Percentiles rank a stretch among this genome's conserved stretches.
Conservation (phyloP, 1,140 invertebrate species). For the Leptinotarsa defecta region DNA sequence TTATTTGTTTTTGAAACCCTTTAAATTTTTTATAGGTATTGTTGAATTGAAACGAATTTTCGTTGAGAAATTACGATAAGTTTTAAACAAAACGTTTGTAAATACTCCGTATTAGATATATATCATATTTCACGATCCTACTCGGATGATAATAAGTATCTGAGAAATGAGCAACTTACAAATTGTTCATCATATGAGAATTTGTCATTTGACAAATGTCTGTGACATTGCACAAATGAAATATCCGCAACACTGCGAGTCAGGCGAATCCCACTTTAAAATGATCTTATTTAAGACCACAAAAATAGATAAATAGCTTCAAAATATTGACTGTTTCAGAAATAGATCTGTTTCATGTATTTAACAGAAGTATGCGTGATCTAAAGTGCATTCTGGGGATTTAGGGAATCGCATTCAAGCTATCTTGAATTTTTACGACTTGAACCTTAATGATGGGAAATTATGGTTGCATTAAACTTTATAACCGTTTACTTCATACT, state of each 20-base stretch:
- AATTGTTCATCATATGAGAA: not conserved
- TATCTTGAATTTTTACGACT: not conserved
- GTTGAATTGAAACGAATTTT: too few relatives aligned
- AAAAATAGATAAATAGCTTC: slow-evolving; percentile 3
- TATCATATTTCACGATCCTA: too few relatives aligned
- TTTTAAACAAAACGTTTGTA: too few relatives aligned
- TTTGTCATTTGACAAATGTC: slow-evolving; percentile 2
- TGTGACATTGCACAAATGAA: not conserved
- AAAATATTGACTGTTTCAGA: slow-evolving; percentile 4
- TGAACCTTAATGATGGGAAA: not conserved
- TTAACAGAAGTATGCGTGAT: slow-evolving; percentile 13
- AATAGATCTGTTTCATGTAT: slow-evolving; percentile 23
- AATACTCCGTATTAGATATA: too few relatives aligned
- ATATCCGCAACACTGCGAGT: not conserved
- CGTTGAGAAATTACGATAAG: too few relatives aligned
- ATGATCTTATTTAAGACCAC: not conserved
- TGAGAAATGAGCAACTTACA: too few relatives aligned
- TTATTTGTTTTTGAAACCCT: too few relatives aligned
- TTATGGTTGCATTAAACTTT: too few relatives aligned
- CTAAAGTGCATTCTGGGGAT: not conserved
- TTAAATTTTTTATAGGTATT: too few relatives aligned
- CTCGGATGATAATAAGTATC: too few relatives aligned
- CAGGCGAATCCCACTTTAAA: not conserved
- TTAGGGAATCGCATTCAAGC: slow-evolving; percentile 4
- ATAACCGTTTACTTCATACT: too few relatives aligned